Conservation (phyloP, 2,888 invertebrate species). For the Microplitis manilae region DNA sequence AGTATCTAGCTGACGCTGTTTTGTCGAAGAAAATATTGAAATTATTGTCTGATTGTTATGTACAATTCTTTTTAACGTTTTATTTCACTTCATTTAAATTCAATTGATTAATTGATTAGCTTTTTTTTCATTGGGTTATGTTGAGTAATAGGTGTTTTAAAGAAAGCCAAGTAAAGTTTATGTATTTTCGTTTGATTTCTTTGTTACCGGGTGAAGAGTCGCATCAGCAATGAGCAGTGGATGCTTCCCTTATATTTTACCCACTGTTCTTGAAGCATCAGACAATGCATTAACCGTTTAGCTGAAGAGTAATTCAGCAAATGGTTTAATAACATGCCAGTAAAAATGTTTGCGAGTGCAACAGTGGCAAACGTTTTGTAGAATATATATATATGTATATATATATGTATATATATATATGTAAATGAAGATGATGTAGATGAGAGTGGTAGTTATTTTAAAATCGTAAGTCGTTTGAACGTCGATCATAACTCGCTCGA, state of each 20-base stretch:
- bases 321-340: constrained; percentile 60
- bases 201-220: neutral
- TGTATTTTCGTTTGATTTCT: neutral
- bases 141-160: neutral
- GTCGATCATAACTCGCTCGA: constrained; percentile 12
- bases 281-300: constrained; percentile 57
- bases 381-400: too few species aligned
- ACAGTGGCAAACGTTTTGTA: neutral
- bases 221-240: neutral
- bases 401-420: neutral
- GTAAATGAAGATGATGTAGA: neutral
- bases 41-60: neutral
- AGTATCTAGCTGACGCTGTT: neutral
- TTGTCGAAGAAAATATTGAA: neutral
- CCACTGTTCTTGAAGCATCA: constrained; percentile 24
- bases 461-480: neutral
- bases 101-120: neutral
- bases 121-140: neutral
- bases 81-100: neutral
- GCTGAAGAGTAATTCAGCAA: constrained; percentile 60
- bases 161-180: neutral
- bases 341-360: constrained; percentile 19
- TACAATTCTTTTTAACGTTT: neutral
- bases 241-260: constrained; percentile 5
- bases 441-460: neutral